phyloP scores from a whole-genome alignment of 2,888 invertebrate genomes.

The Agrotis ipsilon region DNA sequence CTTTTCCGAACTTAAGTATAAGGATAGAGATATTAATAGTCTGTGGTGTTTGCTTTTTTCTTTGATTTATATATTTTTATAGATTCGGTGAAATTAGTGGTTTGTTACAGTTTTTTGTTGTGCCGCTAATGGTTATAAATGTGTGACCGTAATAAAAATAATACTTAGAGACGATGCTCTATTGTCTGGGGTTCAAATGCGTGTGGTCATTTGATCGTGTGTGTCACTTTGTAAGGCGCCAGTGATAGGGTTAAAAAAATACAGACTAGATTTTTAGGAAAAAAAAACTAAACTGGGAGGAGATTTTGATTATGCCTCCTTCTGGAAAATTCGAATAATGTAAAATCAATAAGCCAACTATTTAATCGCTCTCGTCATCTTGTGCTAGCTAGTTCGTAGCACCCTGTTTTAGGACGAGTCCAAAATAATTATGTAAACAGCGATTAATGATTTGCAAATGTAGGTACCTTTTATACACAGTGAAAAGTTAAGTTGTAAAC shows the following conservation, averaged over 20 bases:
- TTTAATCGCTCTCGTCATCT: no score
- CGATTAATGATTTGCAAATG: no score
- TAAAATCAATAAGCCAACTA: no score
- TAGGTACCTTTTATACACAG: no score
- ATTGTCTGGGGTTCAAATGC: slow-evolving; percentile 48
- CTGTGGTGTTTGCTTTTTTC: slow-evolving; percentile 85
- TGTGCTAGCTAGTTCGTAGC: no score
- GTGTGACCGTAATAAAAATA: slow-evolving; percentile 77
- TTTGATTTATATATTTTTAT: slow-evolving; percentile 88
- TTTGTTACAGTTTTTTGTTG: slow-evolving; percentile 82
- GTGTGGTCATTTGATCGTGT: slow-evolving; percentile 54
- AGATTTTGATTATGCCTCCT: no score
- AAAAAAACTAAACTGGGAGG: no score
- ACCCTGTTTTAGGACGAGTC: no score
- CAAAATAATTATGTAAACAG: no score
- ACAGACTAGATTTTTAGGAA: background rate
- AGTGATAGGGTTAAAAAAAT: background rate
- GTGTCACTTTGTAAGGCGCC: slow-evolving; percentile 19
- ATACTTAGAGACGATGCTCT: slow-evolving; percentile 49
- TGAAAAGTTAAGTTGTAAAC: background rate
- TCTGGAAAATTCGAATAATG: no score
- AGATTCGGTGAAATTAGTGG: slow-evolving; percentile 86
- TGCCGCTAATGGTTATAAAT: slow-evolving; percentile 86
- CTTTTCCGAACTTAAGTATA: slow-evolving; percentile 87
- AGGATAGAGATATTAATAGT: slow-evolving; percentile 90